phyloP scores from a whole-genome alignment of 37 sponge, comb jelly and placozoan species.

The Haliclona indistincta region DNA sequence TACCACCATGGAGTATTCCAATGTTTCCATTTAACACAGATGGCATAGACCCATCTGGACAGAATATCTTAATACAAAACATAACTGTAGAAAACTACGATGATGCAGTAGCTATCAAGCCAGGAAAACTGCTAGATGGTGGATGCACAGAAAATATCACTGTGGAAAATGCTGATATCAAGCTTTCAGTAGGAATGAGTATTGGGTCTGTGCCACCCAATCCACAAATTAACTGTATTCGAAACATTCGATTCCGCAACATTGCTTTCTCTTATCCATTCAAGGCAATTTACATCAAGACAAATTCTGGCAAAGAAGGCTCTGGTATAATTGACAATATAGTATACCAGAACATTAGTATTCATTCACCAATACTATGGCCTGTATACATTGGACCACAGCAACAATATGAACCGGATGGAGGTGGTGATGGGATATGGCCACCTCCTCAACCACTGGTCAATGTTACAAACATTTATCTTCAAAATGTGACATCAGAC shows the following conservation, averaged over 20 bases:
- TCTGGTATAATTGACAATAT: conserved; percentile 32
- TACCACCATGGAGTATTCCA: conserved; percentile 11
- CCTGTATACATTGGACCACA: conserved; percentile 44
- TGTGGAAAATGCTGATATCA: conserved; percentile 6
- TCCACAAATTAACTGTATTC: conserved; percentile 15
- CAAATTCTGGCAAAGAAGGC: conserved; percentile 33
- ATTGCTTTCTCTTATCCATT: conserved; percentile 20
- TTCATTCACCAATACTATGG: conserved; percentile 12
- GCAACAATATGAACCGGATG: conserved; percentile 40
- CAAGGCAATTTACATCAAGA: conserved; percentile 44
- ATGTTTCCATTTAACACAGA: conserved; percentile 56
- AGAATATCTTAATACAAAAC: conserved; percentile 33
- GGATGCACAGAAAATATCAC: conserved; percentile 37
- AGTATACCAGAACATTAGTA: conserved; percentile 18
- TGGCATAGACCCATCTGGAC: conserved; percentile 37
- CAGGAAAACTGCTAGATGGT: conserved; percentile 2
- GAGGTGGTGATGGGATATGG: conserved; percentile 22
- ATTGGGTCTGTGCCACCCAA: conserved; percentile 54
- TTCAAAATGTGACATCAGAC: conserved; percentile 21
- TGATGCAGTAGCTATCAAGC: conserved; percentile 52
- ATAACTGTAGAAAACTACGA: conserved; percentile 36
- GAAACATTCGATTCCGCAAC: conserved; percentile 20
- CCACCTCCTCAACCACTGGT: conserved; percentile 33
- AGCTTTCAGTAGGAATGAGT: conserved; percentile 30
- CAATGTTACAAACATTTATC: conserved; percentile 12